Evolutionary conservation across 2,113 vertebrate species (phyloP), one percentile per base, ranked within the genome.

Genomic region (Eleginops maclovinus): DNA sequence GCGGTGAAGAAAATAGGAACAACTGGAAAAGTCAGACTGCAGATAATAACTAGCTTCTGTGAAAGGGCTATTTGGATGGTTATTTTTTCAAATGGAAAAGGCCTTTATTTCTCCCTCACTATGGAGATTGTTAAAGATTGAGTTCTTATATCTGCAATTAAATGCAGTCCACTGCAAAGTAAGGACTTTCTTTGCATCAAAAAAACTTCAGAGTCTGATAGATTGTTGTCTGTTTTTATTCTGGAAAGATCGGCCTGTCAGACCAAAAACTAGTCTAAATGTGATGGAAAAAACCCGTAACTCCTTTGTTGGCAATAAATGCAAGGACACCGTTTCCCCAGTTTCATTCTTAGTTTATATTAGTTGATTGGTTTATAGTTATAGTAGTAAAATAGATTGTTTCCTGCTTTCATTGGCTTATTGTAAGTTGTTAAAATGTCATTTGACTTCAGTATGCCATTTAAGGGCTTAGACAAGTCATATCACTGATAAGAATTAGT

Each of bases 401-500:
- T 55, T 72, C 59, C n/a, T n/a, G n/a, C n/a, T n/a, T 8, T 22
- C 58, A 58, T 0, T 58, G 50, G 49, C 15, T 51, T 53, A 47
- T 60, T 68, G 36, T 28, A 50, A 26, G 4, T 6, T 1, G 0
- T 58, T 0, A 15, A 7, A 68, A 15, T 64, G 15, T 74, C 14
- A 51, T 28, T 1, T 64, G 11, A 49, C 8, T 40, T 60, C 31
- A 36, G 4, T 76, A 36, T 54, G 10, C 13, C 46, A 22, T 7
- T 19, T 72, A 3, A 79, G 3, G 1, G n/a, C 15, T 41, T 8
- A 65, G 11, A 56, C 65, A 70, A 65, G 7, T 47, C 9, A 21
- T 15, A 43, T 51, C 28, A 43, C 60, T 26, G 54, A 79, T 84
- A 75, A 76, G 56, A 85, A 22, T 44, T 4, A 1, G 11, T 51